Evolutionary conservation across 2,888 invertebrate genomes (phyloP).

Genomic region (Lucinisca nassula): DNA sequence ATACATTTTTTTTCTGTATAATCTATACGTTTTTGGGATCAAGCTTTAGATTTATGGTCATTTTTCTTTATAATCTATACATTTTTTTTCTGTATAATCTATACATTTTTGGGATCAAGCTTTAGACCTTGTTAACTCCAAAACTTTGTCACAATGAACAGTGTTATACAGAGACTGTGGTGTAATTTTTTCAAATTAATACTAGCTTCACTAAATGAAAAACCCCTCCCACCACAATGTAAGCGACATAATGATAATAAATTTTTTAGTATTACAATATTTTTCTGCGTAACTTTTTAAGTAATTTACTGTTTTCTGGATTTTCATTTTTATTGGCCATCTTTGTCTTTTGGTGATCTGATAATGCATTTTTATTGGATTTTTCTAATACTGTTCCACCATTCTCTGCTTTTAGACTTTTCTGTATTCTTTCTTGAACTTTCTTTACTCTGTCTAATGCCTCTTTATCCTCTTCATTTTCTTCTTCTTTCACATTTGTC

Average conservation of each 20-base stretch:
- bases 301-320: background rate
- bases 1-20: too few species aligned
- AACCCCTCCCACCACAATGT: too few species aligned
- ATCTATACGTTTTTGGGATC: too few species aligned
- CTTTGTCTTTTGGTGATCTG: background rate
- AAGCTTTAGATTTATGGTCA: too few species aligned
- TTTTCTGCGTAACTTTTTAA: background rate
- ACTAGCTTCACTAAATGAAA: too few species aligned
- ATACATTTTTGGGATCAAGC: too few species aligned
- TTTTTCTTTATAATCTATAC: too few species aligned
- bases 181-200: too few species aligned
- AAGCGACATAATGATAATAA: too few species aligned
- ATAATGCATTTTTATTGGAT: background rate
- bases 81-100: too few species aligned
- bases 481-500: too few species aligned
- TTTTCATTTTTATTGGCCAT: background rate
- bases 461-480: too few species aligned
- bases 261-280: background rate
- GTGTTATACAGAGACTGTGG: background rate
- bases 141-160: background rate
- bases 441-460: background rate
- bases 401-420: background rate
- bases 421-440: background rate
- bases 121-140: background rate
- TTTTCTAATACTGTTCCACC: background rate